Evolutionary conservation across 92 coral and sea anemone genomes (phyloP).

Genomic region (Pocillopora meandrina): DNA sequence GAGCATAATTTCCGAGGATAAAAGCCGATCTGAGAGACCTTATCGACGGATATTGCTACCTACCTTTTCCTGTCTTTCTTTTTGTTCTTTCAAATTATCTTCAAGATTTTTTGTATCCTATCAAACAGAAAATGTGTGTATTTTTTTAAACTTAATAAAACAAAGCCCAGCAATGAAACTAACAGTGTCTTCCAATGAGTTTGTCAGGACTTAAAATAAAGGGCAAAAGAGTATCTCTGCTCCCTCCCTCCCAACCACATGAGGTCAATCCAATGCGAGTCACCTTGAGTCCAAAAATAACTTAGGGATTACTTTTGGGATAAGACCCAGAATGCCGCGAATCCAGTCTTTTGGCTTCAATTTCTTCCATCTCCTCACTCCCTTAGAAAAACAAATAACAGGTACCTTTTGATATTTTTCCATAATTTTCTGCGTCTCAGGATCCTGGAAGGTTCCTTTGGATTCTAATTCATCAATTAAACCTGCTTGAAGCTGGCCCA

Average conservation of each 20-base stretch:
- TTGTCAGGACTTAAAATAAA: too few species aligned
- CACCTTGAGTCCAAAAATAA: too few species aligned
- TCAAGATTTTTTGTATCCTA: slow-evolving; percentile 90
- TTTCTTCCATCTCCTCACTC: too few species aligned
- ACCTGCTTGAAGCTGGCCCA: slow-evolving; percentile 87
- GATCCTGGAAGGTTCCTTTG: slow-evolving; percentile 84
- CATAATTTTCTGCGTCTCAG: slow-evolving; percentile 87
- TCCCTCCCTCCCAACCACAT: too few species aligned
- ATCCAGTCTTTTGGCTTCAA: too few species aligned
- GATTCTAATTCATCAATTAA: slow-evolving; percentile 91
- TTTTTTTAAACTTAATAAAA: too few species aligned
- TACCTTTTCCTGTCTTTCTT: slow-evolving; percentile 88
- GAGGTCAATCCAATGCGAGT: too few species aligned
- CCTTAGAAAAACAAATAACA: too few species aligned
- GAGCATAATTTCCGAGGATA: background rate
- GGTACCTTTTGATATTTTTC: slow-evolving; percentile 80
- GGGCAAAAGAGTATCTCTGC: too few species aligned
- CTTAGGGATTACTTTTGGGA: too few species aligned
- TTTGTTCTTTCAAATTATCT: slow-evolving; percentile 68
- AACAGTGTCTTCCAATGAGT: too few species aligned
- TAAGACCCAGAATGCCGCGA: too few species aligned
- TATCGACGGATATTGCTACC: background rate
- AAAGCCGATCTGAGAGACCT: background rate
- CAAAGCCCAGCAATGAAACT: background rate
- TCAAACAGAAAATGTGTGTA: background rate